Percentiles rank a stretch among this genome's conserved stretches.
Conservation (phyloP, 92 coral and sea anemone species). For the Anthopleura xanthogrammica region DNA sequence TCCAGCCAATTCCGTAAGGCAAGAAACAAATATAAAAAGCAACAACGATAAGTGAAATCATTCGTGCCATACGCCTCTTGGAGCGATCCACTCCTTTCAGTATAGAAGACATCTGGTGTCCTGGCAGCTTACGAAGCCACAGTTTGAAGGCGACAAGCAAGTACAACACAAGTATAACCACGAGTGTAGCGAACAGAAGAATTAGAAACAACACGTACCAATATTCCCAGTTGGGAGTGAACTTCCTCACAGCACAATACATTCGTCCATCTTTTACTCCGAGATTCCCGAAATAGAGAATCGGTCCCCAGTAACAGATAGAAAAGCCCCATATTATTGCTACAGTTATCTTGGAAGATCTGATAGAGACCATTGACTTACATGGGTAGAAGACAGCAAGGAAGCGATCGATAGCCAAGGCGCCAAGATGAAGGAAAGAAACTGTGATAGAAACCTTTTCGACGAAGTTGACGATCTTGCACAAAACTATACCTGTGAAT, state of each 20-base stretch:
- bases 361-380: slow-evolving; percentile 32
- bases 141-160: slow-evolving; percentile 39
- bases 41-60: slow-evolving; percentile 26
- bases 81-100: slow-evolving; percentile 15
- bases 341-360: slow-evolving; percentile 31
- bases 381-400: slow-evolving; percentile 37
- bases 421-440: slow-evolving; percentile 39
- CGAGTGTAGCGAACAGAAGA: slow-evolving; percentile 13
- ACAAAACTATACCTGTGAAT: slow-evolving; percentile 20
- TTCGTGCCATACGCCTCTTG: slow-evolving; percentile 40
- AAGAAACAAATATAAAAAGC: slow-evolving; percentile 38
- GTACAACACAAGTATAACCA: slow-evolving; percentile 32
- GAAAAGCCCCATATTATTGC: slow-evolving; percentile 32
- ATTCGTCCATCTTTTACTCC: not conserved
- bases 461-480: slow-evolving; percentile 41
- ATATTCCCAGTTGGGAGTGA: slow-evolving; percentile 31
- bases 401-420: slow-evolving; percentile 30
- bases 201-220: slow-evolving; percentile 34
- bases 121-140: slow-evolving; percentile 47
- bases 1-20: slow-evolving; percentile 41
- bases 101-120: slow-evolving; percentile 33
- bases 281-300: slow-evolving; percentile 29
- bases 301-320: slow-evolving; percentile 27
- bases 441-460: slow-evolving; percentile 42
- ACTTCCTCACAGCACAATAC: slow-evolving; percentile 18